Base-by-base conservation (phyloP, 1,140 invertebrate genomes). In the Mylabris phalerata region DNA sequence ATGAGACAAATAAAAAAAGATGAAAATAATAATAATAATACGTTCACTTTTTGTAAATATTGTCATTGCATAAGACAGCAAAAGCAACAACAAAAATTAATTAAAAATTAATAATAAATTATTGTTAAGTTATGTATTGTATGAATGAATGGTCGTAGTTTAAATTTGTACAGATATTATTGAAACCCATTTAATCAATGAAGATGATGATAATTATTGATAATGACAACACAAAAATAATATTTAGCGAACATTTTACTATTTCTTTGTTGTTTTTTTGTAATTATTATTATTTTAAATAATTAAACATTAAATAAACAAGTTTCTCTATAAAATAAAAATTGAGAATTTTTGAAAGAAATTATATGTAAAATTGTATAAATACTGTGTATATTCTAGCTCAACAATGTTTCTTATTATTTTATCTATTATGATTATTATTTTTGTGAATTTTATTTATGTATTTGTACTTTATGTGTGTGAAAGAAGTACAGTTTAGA, bases 341-440 rank as follows among this genome's bases (percentile, higher is more conserved):
- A 19, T 32, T 7, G 7, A 32, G 32, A 32, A 4, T 5, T 32
- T 32, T 32, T 32, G 32, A 7, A 32, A 7, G 2, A 32, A 32
- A 32, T 32, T 32, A 50, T 52, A 58, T 67, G 63, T 67, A 69
- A 67, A 70, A 64, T 67, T 71, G 67, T 72, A 72, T 62, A 64
- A 19, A 72, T 72, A 69, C 64, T 72, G 67, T 72, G 64, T 69
- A 72, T 67, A 70, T 59, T 62, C 64, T 69, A 71, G 70, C 63
- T 69, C 63, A 69, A 68, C 64, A 68, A 67, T 66, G 61, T 68
- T 67, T 68, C 57, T 47, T 46, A 52, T 60, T 62, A 48, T 63
- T 64, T 19, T 19, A 19, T 19, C 19, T 1, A 19, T 19, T 19
- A 19, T 19, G 19, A 19, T 19, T 59, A 66, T 58, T 67, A 66